A percentile compares a stretch with the other conserved stretches of the same genome.
Evolutionary conservation across 2,888 invertebrate species (phyloP).

Genomic region (Noctua janthe): DNA sequence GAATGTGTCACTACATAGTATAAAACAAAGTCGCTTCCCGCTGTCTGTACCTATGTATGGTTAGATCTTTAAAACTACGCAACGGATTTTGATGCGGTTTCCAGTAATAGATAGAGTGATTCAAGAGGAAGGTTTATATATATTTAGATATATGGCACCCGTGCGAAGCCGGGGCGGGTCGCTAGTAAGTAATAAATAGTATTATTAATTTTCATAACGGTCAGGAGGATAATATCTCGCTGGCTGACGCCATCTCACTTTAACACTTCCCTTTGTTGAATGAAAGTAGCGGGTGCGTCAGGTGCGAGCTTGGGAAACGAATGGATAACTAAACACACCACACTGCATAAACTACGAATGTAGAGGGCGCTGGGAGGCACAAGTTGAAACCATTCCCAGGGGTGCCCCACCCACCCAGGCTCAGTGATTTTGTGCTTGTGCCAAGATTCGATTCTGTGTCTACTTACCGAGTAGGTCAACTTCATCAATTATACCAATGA

Average conservation of each 20-base stretch:
- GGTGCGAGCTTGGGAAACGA: background rate
- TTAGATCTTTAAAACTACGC: too few species aligned
- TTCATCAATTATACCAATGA: slow-evolving; percentile 35
- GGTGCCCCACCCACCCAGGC: background rate
- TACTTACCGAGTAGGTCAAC: slow-evolving; percentile 32
- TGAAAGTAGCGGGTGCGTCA: background rate
- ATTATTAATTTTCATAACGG: background rate
- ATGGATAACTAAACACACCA: background rate
- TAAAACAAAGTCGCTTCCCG: too few species aligned
- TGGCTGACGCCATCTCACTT: slow-evolving; percentile 19
- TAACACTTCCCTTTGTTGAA: background rate
- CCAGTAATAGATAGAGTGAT: too few species aligned
- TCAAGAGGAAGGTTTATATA: too few species aligned
- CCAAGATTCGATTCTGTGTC: slow-evolving; percentile 50
- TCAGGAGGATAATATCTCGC: background rate
- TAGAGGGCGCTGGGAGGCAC: slow-evolving; percentile 32
- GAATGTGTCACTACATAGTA: too few species aligned
- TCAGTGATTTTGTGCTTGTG: slow-evolving; percentile 24
- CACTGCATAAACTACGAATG: background rate
- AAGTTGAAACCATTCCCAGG: background rate
- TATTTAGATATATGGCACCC: too few species aligned
- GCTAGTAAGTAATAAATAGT: background rate
- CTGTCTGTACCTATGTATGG: too few species aligned
- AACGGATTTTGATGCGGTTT: too few species aligned
- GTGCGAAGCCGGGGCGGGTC: too few species aligned